Percentiles rank a stretch among this genome's conserved stretches.
phyloP scores from a whole-genome alignment of 2,888 invertebrate species.

The Neocrepidodera transversa region DNA sequence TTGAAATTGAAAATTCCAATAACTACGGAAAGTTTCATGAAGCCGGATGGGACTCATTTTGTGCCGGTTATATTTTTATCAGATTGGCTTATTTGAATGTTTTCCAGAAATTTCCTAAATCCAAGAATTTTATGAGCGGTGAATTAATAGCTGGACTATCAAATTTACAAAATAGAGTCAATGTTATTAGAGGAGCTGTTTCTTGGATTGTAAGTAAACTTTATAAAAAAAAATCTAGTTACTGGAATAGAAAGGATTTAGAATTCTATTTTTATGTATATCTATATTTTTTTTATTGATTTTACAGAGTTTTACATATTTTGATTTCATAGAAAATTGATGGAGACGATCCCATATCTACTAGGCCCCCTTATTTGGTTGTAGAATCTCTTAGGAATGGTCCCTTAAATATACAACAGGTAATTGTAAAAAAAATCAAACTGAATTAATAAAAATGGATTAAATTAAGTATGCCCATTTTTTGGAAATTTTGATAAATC shows the following conservation, averaged over 20 bases:
- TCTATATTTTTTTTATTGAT: not conserved
- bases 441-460: no score
- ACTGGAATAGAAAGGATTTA: not conserved
- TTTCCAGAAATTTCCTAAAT: slow-evolving; percentile 61
- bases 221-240: not conserved
- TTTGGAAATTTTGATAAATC: no score
- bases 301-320: slow-evolving; percentile 10
- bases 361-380: slow-evolving; percentile 63
- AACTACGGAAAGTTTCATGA: slow-evolving; percentile 65
- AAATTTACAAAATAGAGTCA: slow-evolving; percentile 65
- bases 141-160: slow-evolving; percentile 64
- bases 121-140: slow-evolving; percentile 61
- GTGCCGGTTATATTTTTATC: slow-evolving; percentile 76
- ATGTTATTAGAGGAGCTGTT: slow-evolving; percentile 67
- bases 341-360: slow-evolving; percentile 62
- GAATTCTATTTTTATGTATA: not conserved
- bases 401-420: slow-evolving; percentile 50
- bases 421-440: slow-evolving; percentile 4
- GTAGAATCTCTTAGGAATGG: slow-evolving; percentile 54
- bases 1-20: slow-evolving; percentile 49
- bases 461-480: no score
- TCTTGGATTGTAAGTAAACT: slow-evolving; percentile 65
- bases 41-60: slow-evolving; percentile 86
- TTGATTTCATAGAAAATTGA: slow-evolving; percentile 60
- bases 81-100: slow-evolving; percentile 70